Evolutionary conservation across 2,113 vertebrate species (phyloP).

Genomic region (Cephalopterus ornatus): DNA sequence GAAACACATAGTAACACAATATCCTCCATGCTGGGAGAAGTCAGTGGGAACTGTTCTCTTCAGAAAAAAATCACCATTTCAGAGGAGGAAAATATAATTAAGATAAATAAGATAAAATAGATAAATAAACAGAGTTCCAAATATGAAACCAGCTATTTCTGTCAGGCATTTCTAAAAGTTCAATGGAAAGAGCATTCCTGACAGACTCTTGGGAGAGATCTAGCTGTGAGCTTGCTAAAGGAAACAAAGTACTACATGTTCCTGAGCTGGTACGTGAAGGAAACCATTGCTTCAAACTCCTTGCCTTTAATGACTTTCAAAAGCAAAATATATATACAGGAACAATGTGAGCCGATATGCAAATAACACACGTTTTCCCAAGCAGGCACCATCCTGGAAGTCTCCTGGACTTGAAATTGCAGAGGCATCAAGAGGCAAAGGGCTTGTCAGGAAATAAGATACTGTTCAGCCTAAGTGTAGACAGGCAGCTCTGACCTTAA

Average conservation of each 20-base stretch:
- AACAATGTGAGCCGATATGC: neutral
- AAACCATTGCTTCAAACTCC: neutral
- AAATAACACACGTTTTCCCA: neutral
- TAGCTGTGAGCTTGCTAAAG: neutral
- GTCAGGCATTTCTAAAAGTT: conserved; percentile 2
- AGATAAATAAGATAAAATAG: neutral
- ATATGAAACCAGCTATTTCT: conserved; percentile 40
- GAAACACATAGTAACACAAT: neutral
- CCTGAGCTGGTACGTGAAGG: neutral
- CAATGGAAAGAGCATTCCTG: neutral
- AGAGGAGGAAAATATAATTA: conserved; percentile 7
- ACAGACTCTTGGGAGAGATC: neutral
- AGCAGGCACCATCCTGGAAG: neutral
- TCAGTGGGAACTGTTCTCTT: conserved; percentile 4
- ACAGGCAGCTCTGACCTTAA: neutral
- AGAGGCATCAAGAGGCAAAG: neutral
- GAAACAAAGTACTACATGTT: neutral
- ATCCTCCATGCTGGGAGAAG: neutral
- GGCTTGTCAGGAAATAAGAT: neutral
- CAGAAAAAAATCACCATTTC: conserved; percentile 26
- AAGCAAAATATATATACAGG: neutral
- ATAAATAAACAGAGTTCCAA: neutral
- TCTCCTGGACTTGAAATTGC: neutral
- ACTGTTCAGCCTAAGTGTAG: neutral
- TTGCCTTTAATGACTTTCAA: neutral